A percentile compares a stretch with the other conserved stretches of the same genome.
Evolutionary conservation across 2,797 vertebrate species (phyloP).

Genomic region (Sebastes matsubarae): DNA sequence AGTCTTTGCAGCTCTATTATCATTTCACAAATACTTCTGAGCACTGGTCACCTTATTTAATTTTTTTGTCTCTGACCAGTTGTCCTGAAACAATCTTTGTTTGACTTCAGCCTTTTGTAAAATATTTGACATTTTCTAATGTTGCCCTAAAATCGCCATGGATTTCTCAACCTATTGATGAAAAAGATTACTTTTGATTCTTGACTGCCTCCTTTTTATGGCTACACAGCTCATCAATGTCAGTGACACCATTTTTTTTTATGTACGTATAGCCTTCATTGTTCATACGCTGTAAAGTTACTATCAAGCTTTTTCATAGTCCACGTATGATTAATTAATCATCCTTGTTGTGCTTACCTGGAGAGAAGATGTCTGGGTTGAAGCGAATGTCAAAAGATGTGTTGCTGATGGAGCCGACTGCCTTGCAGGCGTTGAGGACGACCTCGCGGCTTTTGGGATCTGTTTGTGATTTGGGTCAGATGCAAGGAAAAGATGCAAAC

Average conservation of each 20-base stretch:
- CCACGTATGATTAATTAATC: not conserved
- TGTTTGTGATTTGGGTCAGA: slow-evolving; percentile 53
- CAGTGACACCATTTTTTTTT: too few relatives aligned
- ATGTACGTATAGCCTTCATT: not conserved
- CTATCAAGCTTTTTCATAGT: not conserved
- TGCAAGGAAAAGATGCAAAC: not conserved
- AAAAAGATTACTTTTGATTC: not conserved
- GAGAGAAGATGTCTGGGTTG: slow-evolving; percentile 98
- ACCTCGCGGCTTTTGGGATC: slow-evolving; percentile 96
- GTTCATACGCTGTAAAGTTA: not conserved
- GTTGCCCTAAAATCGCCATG: not conserved
- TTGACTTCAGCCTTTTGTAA: not conserved
- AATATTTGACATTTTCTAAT: not conserved
- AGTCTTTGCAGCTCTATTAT: too few relatives aligned
- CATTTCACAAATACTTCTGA: not conserved
- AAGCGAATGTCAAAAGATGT: slow-evolving; percentile 97
- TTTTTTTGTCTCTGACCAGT: not conserved
- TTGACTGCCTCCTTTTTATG: not conserved
- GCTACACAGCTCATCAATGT: not conserved
- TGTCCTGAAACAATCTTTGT: not conserved
- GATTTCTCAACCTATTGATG: not conserved
- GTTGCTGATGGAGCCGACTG: slow-evolving; percentile 94
- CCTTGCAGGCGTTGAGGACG: slow-evolving; percentile 95
- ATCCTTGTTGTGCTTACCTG: slow-evolving; percentile 79
- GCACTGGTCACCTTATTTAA: not conserved